phyloP scores from a whole-genome alignment of 2,888 invertebrate genomes.

The Diarsia dahlii region DNA sequence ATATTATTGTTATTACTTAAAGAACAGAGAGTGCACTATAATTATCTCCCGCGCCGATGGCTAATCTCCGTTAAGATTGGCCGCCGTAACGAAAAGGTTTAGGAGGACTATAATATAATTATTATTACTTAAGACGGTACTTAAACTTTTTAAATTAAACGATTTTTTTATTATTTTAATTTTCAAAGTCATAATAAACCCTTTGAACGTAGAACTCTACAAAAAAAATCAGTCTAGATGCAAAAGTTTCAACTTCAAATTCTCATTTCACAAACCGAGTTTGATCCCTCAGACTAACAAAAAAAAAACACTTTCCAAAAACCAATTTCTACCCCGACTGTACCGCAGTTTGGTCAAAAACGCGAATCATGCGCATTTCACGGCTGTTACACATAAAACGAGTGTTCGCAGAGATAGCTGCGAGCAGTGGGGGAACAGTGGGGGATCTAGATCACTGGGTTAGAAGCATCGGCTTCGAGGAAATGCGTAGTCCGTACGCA shows the following conservation, averaged over 20 bases:
- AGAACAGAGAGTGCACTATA: too few species aligned
- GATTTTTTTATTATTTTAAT: too few species aligned
- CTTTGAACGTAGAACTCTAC: not conserved
- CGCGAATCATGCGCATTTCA: slow-evolving; percentile 76
- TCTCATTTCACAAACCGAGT: not conserved
- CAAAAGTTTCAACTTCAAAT: not conserved
- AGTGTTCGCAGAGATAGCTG: slow-evolving; percentile 64
- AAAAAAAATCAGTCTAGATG: not conserved
- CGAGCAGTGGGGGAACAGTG: slow-evolving; percentile 6
- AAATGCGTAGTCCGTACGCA: slow-evolving; percentile 64
- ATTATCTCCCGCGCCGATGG: too few species aligned
- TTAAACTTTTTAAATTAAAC: too few species aligned
- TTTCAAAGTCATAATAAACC: not conserved
- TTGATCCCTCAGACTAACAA: not conserved
- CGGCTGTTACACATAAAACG: slow-evolving; percentile 71
- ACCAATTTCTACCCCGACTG: slow-evolving; percentile 49
- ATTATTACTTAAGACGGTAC: too few species aligned
- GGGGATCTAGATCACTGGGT: slow-evolving; percentile 81
- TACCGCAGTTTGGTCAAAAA: slow-evolving; percentile 65
- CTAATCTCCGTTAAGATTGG: too few species aligned
- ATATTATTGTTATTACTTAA: not conserved
- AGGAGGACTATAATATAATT: too few species aligned
- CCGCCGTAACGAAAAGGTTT: too few species aligned
- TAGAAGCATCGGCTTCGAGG: slow-evolving; percentile 65
- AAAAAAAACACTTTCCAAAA: slow-evolving; percentile 14